A percentile compares a stretch with the other conserved stretches of the same genome.
Conservation (phyloP, 2,888 invertebrate species). For the Campoplex nolae region DNA sequence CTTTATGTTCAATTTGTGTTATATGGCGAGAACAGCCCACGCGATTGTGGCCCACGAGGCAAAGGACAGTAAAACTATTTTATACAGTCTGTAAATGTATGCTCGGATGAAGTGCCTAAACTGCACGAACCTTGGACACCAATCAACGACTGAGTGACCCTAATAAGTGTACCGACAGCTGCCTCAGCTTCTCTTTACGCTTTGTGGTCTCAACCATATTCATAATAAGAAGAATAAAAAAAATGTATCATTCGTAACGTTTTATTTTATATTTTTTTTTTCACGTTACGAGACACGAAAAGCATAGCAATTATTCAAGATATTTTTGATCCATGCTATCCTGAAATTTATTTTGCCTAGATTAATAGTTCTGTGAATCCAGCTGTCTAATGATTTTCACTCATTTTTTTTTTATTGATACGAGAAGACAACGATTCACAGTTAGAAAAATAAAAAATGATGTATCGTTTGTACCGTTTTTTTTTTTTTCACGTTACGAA, state of each 20-base stretch:
- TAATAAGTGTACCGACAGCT: conserved; percentile 77
- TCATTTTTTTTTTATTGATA: not conserved
- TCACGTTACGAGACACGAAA: not conserved
- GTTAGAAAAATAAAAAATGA: conserved; percentile 3
- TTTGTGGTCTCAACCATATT: not conserved
- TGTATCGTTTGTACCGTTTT: not conserved
- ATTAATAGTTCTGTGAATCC: not conserved
- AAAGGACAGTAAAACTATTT: conserved; percentile 15
- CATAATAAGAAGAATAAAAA: conserved; percentile 11
- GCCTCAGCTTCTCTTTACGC: conserved; percentile 37
- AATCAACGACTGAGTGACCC: conserved; percentile 81
- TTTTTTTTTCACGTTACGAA: not conserved
- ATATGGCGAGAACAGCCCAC: conserved; percentile 73
- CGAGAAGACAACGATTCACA: not conserved
- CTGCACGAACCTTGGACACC: conserved; percentile 79
- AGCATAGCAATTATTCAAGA: not conserved
- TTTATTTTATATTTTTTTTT: not conserved
- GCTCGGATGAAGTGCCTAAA: conserved; percentile 77
- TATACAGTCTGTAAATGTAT: conserved; percentile 19
- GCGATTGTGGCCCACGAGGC: conserved; percentile 50
- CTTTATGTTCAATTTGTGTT: conserved; percentile 8
- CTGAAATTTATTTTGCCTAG: not conserved
- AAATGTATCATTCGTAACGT: conserved; percentile 5
- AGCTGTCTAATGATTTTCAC: not conserved
- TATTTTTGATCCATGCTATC: not conserved